Percentiles rank a stretch among this genome's conserved stretches.
Evolutionary conservation across 2,888 invertebrate species (phyloP).

Genomic region (Liodrosophila aerea): DNA sequence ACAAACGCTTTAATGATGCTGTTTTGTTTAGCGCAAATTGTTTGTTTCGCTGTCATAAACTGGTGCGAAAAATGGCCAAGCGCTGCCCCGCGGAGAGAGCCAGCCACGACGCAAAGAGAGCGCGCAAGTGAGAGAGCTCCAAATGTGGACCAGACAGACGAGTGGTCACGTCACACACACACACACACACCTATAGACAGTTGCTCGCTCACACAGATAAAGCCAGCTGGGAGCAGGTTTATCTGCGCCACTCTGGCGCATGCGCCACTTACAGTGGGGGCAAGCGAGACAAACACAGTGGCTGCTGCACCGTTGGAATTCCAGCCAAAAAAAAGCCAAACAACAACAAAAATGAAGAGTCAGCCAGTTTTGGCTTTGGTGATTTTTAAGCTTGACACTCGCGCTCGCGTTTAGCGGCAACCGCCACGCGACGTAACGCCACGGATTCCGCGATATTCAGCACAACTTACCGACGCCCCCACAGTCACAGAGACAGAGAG

Average conservation of each 20-base stretch:
- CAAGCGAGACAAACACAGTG: conserved; percentile 51
- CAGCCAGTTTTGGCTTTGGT: conserved; percentile 50
- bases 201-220: conserved; percentile 14
- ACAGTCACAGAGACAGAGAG: conserved; percentile 11
- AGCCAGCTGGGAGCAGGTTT: conserved; percentile 61
- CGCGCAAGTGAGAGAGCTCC: conserved; percentile 19
- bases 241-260: conserved; percentile 69
- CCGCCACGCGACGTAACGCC: conserved; percentile 62
- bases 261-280: conserved; percentile 43
- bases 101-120: conserved; percentile 22
- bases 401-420: conserved; percentile 63
- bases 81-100: conserved; percentile 47
- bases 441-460: conserved; percentile 20
- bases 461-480: conserved; percentile 59
- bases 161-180: conserved; percentile 34
- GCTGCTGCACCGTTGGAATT: conserved; percentile 62
- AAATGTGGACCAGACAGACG: conserved; percentile 36
- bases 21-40: conserved; percentile 80
- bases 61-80: conserved; percentile 78
- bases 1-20: conserved; percentile 80
- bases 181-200: conserved; percentile 5
- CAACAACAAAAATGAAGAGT: conserved; percentile 45
- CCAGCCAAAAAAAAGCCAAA: conserved; percentile 3
- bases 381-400: conserved; percentile 65
- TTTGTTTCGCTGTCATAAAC: conserved; percentile 80